A percentile compares a stretch with the other conserved stretches of the same genome.
phyloP scores from a whole-genome alignment of 2,113 vertebrate genomes.

The Tragelaphus strepsiceros region DNA sequence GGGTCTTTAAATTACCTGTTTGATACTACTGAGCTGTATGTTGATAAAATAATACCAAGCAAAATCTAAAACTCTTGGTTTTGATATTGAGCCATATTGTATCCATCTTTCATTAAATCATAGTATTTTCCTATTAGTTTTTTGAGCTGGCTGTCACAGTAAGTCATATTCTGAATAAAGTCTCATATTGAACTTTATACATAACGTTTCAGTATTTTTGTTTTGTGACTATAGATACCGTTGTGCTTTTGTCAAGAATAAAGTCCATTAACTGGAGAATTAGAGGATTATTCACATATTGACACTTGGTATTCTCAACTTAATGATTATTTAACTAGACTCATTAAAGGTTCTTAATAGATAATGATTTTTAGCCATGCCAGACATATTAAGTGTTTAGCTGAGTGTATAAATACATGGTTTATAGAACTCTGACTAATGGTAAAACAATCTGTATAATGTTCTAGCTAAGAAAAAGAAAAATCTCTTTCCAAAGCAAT shows the following conservation, averaged over 20 bases:
- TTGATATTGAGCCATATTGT: constrained; percentile 1
- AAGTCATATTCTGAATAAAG: constrained; percentile 30
- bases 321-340: constrained; percentile 29
- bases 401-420: not conserved
- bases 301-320: not conserved
- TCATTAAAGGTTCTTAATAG: not conserved
- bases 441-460: not conserved
- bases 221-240: not conserved
- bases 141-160: not conserved
- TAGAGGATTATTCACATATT: constrained; percentile 19
- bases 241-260: constrained; percentile 18
- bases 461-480: constrained; percentile 30
- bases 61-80: constrained; percentile 31
- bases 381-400: not conserved
- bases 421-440: constrained; percentile 24
- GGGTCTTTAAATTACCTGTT: constrained; percentile 9
- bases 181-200: not conserved
- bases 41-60: not conserved
- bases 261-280: not conserved
- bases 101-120: not conserved
- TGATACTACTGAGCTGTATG: not conserved
- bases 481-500: not conserved
- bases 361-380: constrained; percentile 5
- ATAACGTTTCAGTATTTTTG: not conserved
- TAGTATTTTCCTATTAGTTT: constrained; percentile 1